These are phyloP conservation scores for Zosterops hypoxanthus DNA, from an alignment of 2,113 vertebrate genomes.

Conservation along the genomic window DNA sequence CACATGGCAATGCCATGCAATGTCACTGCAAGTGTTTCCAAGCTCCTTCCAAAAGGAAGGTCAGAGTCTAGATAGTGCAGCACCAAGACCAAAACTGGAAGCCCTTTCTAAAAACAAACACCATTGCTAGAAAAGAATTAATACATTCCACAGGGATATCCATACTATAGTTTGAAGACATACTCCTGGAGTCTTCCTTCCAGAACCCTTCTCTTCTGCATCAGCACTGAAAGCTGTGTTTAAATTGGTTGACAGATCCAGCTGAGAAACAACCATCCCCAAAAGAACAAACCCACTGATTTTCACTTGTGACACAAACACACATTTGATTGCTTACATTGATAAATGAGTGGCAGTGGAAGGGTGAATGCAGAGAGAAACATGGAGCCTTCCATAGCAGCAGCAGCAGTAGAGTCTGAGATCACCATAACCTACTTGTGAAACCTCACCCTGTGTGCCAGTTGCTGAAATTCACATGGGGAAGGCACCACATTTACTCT, in stretches of 20 bases:
- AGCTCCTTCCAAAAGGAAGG: neutral
- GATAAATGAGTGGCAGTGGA: neutral
- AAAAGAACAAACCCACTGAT: neutral
- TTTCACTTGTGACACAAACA: neutral
- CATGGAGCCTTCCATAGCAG: neutral
- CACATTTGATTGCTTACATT: neutral
- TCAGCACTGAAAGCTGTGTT: neutral
- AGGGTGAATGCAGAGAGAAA: neutral
- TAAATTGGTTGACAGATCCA: neutral
- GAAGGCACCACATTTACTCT: neutral
- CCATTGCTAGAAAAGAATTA: neutral
- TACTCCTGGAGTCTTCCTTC: neutral
- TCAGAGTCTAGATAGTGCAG: neutral
- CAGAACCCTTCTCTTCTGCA: neutral
- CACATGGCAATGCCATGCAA: neutral
- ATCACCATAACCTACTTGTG: neutral
- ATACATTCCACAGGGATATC: neutral
- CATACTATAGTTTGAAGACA: neutral
- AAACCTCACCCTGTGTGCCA: neutral
- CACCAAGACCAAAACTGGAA: neutral
- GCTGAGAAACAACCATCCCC: accelerated
- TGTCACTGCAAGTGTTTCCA: neutral
- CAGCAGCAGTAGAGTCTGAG: neutral
- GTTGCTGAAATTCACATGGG: neutral
- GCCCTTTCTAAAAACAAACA: neutral